phyloP scores from a whole-genome alignment of 2,113 vertebrate genomes.

The Spermophilus dauricus region DNA sequence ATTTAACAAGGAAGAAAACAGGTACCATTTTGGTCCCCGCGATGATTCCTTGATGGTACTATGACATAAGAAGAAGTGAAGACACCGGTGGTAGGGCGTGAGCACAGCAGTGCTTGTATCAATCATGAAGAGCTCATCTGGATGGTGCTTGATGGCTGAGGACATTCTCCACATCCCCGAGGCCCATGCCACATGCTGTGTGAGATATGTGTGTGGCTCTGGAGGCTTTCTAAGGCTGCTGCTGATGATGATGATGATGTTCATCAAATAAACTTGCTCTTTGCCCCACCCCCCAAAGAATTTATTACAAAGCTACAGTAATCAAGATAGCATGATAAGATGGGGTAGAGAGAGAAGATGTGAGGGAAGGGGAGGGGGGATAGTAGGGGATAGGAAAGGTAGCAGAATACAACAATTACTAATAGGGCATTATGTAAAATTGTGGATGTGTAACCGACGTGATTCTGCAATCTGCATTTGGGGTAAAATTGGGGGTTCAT shows the following conservation, averaged over 20 bases:
- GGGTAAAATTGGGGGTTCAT: too few species aligned
- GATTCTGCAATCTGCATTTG: too few species aligned
- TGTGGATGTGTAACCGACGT: too few species aligned
- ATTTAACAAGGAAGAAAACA: conserved; percentile 90
- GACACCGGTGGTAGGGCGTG: conserved; percentile 90
- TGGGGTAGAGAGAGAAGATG: too few species aligned
- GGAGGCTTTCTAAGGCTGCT: not conserved
- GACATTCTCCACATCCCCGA: conserved; percentile 14
- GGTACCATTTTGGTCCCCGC: conserved; percentile 92
- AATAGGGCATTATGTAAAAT: too few species aligned
- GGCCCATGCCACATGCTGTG: conserved; percentile 11
- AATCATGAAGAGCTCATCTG: conserved; percentile 92
- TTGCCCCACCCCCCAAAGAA: not conserved
- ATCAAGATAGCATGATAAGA: not conserved
- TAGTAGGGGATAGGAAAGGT: too few species aligned
- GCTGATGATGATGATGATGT: not conserved
- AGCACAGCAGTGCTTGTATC: conserved; percentile 91
- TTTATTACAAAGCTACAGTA: not conserved
- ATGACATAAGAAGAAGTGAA: conserved; percentile 94
- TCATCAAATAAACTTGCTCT: conserved; percentile 83
- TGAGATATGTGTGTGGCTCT: conserved; percentile 25
- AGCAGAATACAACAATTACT: too few species aligned
- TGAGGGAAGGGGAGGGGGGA: too few species aligned
- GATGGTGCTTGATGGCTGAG: conserved; percentile 95
- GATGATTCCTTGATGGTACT: conserved; percentile 81